phyloP scores from a whole-genome alignment of 2,797 vertebrate genomes.

The Pseudotriccus pelzelni region DNA sequence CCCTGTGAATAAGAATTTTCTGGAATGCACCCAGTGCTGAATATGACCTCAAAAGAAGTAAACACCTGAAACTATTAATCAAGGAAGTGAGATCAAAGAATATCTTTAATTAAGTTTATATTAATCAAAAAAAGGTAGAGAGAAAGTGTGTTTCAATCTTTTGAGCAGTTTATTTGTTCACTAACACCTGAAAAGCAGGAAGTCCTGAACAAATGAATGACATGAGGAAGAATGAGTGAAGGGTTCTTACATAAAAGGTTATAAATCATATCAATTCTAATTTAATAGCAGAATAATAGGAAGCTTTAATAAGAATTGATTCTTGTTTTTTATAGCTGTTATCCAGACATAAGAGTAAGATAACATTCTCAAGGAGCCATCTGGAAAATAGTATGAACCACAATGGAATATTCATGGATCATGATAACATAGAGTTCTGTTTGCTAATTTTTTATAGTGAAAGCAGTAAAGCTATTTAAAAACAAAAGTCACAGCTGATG shows the following conservation, averaged over 20 bases:
- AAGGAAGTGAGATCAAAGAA: not conserved
- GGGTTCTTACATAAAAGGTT: not conserved
- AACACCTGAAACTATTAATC: not conserved
- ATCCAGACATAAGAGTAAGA: not conserved
- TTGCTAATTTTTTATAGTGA: slow-evolving; percentile 9
- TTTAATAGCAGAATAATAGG: not conserved
- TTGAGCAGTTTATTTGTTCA: not conserved
- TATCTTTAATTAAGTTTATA: not conserved
- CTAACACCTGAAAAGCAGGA: not conserved
- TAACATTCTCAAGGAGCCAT: not conserved
- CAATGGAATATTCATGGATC: slow-evolving; percentile 24
- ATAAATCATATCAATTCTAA: not conserved
- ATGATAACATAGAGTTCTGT: slow-evolving; percentile 1
- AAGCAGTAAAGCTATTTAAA: slow-evolving; percentile 37
- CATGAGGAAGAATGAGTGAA: not conserved
- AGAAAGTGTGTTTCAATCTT: not conserved
- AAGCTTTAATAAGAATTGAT: not conserved
- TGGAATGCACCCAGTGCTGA: not conserved
- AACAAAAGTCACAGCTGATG: slow-evolving; percentile 38
- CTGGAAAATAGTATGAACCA: not conserved
- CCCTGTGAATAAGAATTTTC: not conserved
- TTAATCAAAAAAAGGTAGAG: not conserved
- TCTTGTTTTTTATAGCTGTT: slow-evolving; percentile 8
- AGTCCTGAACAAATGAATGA: not conserved
- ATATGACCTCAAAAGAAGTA: not conserved